phyloP scores from a whole-genome alignment of 2,797 vertebrate species.

The Ceyx erithaca region DNA sequence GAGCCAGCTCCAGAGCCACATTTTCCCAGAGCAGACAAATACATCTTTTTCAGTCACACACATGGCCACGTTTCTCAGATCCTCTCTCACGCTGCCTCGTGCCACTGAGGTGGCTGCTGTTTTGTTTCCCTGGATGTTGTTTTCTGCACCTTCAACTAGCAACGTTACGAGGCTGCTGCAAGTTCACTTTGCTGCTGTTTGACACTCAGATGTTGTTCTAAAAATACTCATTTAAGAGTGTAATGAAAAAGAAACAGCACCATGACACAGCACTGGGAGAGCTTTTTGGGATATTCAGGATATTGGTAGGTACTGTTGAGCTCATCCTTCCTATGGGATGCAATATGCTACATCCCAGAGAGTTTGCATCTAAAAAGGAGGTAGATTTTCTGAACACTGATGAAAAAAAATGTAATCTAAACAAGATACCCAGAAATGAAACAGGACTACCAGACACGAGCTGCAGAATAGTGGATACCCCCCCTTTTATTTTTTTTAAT shows the following conservation, averaged over 20 bases:
- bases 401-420: background rate
- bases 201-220: background rate
- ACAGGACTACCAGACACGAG: background rate
- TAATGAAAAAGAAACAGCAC: background rate
- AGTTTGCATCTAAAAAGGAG: background rate
- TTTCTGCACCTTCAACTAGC: background rate
- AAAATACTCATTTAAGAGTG: background rate
- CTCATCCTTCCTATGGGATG: background rate
- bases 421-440: constrained; percentile 4
- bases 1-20: background rate
- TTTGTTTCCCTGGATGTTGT: background rate
- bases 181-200: background rate
- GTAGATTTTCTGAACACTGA: background rate
- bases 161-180: background rate
- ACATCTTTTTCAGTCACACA: background rate
- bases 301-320: background rate
- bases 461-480: background rate
- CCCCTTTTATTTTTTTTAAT: constrained; percentile 1
- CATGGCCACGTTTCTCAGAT: accelerated
- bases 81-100: background rate
- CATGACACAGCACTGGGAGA: background rate
- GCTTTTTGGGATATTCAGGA: background rate
- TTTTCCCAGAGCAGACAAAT: background rate
- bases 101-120: background rate
- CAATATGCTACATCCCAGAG: background rate